These are phyloP conservation scores for Hypomecis atomaria DNA, from an alignment of 2,888 invertebrate species.

Conservation along the genomic window DNA sequence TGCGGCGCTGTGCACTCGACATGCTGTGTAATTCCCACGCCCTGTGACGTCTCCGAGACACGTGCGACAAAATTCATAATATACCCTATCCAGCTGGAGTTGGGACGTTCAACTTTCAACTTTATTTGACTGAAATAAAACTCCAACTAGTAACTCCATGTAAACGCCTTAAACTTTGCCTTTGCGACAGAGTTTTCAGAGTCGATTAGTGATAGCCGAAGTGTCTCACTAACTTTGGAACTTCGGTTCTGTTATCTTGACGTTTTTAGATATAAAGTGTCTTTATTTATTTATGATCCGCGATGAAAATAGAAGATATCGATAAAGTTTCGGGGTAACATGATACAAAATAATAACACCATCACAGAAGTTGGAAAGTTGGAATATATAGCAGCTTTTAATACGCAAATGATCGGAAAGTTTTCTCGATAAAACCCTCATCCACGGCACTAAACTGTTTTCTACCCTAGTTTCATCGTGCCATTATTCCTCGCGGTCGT, in stretches of 20 bases:
- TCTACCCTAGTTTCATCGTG: constrained; percentile 16
- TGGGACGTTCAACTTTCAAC: constrained; percentile 26
- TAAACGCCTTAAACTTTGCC: constrained; percentile 14
- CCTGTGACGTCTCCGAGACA: constrained; percentile 35
- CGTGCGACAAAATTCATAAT: constrained; percentile 24
- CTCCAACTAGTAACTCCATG: background rate
- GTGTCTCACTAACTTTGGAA: constrained; percentile 12
- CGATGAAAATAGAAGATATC: constrained; percentile 16
- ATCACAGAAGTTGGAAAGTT: constrained; percentile 1
- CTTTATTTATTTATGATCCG: constrained; percentile 26
- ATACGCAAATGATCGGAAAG: constrained; percentile 12
- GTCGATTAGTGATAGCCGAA: constrained; percentile 31
- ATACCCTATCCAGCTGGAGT: background rate
- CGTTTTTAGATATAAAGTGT: constrained; percentile 25
- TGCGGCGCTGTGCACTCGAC: constrained; percentile 39
- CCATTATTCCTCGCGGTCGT: constrained; percentile 12
- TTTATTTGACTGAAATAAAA: constrained; percentile 24
- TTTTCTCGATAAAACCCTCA: constrained; percentile 10
- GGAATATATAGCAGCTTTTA: background rate
- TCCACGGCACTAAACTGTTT: constrained; percentile 4
- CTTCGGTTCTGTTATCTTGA: constrained; percentile 20
- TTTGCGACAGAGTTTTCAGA: constrained; percentile 20
- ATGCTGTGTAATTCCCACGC: constrained; percentile 45
- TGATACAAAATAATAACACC: constrained; percentile 15
- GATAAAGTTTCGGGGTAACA: constrained; percentile 12